Evolutionary conservation across 2,888 invertebrate genomes (phyloP), one percentile per base, ranked within the genome.

Genomic region (Achlya flavicornis): DNA sequence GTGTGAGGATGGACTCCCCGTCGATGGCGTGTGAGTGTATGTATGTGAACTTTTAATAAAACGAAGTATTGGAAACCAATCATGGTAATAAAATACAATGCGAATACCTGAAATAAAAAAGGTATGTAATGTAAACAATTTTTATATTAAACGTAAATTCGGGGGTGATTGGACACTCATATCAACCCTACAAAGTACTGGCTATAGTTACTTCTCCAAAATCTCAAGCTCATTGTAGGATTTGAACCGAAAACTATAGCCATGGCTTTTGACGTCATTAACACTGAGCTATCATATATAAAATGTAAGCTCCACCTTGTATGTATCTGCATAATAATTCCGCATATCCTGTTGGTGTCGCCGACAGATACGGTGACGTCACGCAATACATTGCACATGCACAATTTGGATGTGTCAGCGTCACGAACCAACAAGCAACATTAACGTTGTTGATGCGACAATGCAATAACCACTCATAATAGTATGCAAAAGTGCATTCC

Each of bases 321-420:
- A 38, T 35, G 38, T 7, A 3, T 3, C 46, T 59, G 64, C 19
- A 53, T 59, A 32, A 16, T 59, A 58, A 48, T 38, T 59, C 26
- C 59, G 33, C 58, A 35, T 61, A 58, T 57, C 43, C 33, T 61
- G 19, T 61, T 61, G 32, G 35, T 62, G 60, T 57, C 46, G 48
- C 41, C 59, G 62, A 57, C 62, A 59, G 41, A 53, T 61, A 59
- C 58, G 48, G 64, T 70, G 73, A 72, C 73, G 71, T 72, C 77
- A 74, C 76, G 76, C 75, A 78, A 73, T 77, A 79, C 74, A 79
- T 77, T 73, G 58, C 38, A 38, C 58, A 59, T 73, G 58, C 58
- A 59, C 58, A 59, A 53, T 59, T 59, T 38, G 75, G 67, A 73
- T 71, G 67, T 71, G 73, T 66, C 72, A 64, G 68, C 65, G 61